Conservation (phyloP, 2,888 invertebrate species). For the Andrena fulva region DNA sequence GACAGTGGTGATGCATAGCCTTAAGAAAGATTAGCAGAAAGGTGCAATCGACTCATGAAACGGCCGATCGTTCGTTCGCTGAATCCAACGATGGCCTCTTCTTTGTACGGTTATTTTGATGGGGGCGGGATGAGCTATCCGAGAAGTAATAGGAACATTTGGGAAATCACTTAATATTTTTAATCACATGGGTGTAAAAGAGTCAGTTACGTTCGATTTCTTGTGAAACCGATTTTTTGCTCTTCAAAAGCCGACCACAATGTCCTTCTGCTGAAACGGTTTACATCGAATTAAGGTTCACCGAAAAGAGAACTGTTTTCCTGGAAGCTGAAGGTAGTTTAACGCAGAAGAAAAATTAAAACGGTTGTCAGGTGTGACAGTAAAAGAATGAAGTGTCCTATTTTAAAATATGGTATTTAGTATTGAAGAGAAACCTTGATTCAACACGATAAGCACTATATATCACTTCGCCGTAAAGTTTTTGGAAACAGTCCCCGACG, state of each 20-base stretch:
- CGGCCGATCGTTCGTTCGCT: slow-evolving; percentile 13
- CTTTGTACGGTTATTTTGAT: slow-evolving; percentile 41
- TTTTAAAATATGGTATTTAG: background rate
- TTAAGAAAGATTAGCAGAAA: slow-evolving; percentile 31
- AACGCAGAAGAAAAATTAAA: too few species aligned
- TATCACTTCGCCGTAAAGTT: background rate
- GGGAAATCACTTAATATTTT: slow-evolving; percentile 32
- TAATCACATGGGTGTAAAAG: slow-evolving; percentile 19
- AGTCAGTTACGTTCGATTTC: slow-evolving; percentile 24
- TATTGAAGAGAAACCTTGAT: background rate
- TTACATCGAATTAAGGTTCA: background rate
- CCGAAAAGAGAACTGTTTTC: background rate
- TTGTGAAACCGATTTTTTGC: background rate
- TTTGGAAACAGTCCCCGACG: background rate
- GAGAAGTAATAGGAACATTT: slow-evolving; percentile 11
- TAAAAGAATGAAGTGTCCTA: background rate
- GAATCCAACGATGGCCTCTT: slow-evolving; percentile 2
- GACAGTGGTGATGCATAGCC: slow-evolving; percentile 48
- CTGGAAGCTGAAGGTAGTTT: background rate
- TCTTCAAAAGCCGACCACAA: background rate
- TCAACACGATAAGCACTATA: too few species aligned
- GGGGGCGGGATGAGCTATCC: slow-evolving; percentile 13
- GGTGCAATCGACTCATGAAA: background rate
- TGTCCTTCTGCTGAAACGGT: background rate
- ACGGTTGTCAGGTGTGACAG: too few species aligned